A percentile compares a stretch with the other conserved stretches of the same genome.
Evolutionary conservation across 64 coral and sea anemone species (phyloP).

Genomic region (Montipora efflorescens): DNA sequence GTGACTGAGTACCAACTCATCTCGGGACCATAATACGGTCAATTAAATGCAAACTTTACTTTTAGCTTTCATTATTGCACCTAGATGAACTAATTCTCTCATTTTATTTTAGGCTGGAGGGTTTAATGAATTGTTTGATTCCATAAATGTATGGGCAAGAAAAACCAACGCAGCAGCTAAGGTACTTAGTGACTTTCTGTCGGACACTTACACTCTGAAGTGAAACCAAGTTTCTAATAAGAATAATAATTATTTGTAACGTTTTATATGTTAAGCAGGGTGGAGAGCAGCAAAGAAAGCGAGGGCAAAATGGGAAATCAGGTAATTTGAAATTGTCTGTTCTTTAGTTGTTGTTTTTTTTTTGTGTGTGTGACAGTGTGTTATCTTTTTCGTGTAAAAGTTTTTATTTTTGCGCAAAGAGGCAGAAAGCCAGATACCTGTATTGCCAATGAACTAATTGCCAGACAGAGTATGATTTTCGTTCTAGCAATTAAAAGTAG

Average conservation of each 20-base stretch:
- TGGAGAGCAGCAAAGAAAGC: constrained; percentile 48
- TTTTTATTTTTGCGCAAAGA: too few relatives aligned
- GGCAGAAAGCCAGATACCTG: too few relatives aligned
- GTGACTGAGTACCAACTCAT: too few relatives aligned
- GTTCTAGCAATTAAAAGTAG: too few relatives aligned
- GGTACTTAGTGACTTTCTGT: neutral
- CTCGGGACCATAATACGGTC: too few relatives aligned
- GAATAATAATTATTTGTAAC: too few relatives aligned
- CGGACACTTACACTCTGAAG: neutral
- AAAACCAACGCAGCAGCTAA: constrained; percentile 67
- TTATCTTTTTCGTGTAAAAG: too few relatives aligned
- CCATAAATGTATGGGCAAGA: constrained; percentile 86
- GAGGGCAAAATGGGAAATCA: constrained; percentile 40
- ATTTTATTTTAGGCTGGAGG: constrained; percentile 64
- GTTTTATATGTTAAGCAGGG: neutral
- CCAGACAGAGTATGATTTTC: too few relatives aligned
- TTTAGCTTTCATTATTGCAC: neutral
- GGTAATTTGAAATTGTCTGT: neutral
- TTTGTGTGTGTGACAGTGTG: too few relatives aligned
- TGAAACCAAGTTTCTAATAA: too few relatives aligned
- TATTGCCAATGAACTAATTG: too few relatives aligned
- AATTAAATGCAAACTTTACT: too few relatives aligned
- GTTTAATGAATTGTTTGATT: constrained; percentile 89
- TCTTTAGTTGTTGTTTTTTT: neutral
- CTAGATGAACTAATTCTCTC: neutral